Evolutionary conservation across 1,140 invertebrate species (phyloP).

Genomic region (Probaryconus sp.): DNA sequence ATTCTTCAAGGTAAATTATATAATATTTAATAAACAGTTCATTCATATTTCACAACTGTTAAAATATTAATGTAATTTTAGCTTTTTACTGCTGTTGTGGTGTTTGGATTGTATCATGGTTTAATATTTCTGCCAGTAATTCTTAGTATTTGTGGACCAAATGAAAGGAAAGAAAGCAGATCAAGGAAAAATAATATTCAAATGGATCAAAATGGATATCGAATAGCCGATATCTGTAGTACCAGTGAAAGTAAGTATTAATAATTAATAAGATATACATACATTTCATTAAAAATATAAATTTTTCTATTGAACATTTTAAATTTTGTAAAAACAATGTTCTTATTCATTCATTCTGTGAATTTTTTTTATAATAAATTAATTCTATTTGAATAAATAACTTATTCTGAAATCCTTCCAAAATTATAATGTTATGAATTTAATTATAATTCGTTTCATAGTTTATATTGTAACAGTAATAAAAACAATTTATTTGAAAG

Average conservation of each 20-base stretch:
- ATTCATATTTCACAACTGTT: too few species aligned
- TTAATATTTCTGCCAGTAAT: slow-evolving; percentile 80
- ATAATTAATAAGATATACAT: neutral
- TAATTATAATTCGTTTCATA: slow-evolving; percentile 1
- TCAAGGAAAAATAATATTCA: slow-evolving; percentile 59
- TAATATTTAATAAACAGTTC: neutral
- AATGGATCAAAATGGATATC: slow-evolving; percentile 66
- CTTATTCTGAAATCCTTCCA: too few species aligned
- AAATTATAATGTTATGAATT: too few species aligned
- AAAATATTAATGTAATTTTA: slow-evolving; percentile 50
- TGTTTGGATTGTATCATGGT: slow-evolving; percentile 81
- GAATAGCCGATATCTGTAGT: slow-evolving; percentile 47
- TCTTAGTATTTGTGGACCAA: slow-evolving; percentile 79
- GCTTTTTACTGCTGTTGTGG: slow-evolving; percentile 80
- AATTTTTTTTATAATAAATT: too few species aligned
- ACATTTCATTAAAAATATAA: too few species aligned
- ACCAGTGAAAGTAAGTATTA: slow-evolving; percentile 54
- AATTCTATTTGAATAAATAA: too few species aligned
- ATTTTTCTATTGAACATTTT: too few species aligned
- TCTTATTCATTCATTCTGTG: too few species aligned
- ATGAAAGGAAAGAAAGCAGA: slow-evolving; percentile 54
- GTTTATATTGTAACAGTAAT: neutral
- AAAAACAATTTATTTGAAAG: neutral
- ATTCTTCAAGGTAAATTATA: slow-evolving; percentile 77
- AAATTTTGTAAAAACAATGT: too few species aligned